These are phyloP conservation scores for Neosilurus hyrtlii DNA, from an alignment of 2,797 vertebrate species.

Conservation along the genomic window DNA sequence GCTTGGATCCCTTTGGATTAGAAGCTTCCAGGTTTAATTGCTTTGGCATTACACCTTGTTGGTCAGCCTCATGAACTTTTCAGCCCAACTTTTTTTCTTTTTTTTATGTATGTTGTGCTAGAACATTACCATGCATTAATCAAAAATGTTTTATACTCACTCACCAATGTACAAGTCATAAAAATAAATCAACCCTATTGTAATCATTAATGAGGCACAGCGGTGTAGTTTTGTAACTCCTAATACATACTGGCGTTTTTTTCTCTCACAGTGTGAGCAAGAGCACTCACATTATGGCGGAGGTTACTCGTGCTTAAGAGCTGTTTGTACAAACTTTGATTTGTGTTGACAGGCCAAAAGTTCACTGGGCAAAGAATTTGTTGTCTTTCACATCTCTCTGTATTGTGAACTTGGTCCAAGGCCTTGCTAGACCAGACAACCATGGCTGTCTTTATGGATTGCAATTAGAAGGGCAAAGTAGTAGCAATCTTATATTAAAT, in stretches of 20 bases:
- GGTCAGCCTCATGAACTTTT: too few relatives aligned
- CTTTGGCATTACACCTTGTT: too few relatives aligned
- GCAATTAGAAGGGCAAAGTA: background rate
- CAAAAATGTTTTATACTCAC: too few relatives aligned
- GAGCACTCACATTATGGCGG: background rate
- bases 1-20: too few relatives aligned
- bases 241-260: background rate
- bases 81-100: too few relatives aligned
- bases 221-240: background rate
- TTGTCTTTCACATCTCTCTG: background rate
- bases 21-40: too few relatives aligned
- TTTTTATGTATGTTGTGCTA: too few relatives aligned
- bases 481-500: background rate
- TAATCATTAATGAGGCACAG: background rate
- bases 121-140: too few relatives aligned
- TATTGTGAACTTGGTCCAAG: background rate
- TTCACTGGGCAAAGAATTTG: constrained; percentile 13
- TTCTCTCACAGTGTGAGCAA: too few relatives aligned
- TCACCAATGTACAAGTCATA: too few relatives aligned
- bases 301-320: background rate
- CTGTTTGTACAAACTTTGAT: constrained; percentile 34
- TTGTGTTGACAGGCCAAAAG: background rate
- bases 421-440: background rate
- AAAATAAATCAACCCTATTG: too few relatives aligned
- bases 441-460: background rate